A percentile compares a stretch with the other conserved stretches of the same genome.
These are phyloP conservation scores for Elanoides forficatus DNA, from an alignment of 2,113 vertebrate genomes.

Conservation along the genomic window DNA sequence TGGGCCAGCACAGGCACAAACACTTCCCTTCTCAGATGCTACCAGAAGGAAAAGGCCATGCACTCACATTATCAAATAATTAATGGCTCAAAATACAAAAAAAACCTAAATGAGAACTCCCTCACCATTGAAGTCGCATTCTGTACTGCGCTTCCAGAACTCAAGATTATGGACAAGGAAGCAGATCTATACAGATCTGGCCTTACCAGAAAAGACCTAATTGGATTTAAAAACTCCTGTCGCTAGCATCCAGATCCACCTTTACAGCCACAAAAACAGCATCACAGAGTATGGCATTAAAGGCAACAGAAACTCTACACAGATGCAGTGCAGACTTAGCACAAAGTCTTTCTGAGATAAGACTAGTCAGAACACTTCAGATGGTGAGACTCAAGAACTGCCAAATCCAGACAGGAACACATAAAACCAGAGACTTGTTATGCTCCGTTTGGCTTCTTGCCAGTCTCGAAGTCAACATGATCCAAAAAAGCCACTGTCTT, in stretches of 20 bases:
- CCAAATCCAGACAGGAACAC: background rate
- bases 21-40: background rate
- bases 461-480: background rate
- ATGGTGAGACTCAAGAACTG: background rate
- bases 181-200: background rate
- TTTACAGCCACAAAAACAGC: background rate
- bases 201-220: background rate
- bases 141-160: background rate
- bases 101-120: background rate
- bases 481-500: background rate
- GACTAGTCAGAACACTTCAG: background rate
- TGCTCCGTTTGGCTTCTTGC: background rate
- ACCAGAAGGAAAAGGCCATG: background rate
- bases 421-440: background rate
- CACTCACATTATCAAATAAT: background rate
- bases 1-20: background rate
- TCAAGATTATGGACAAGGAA: background rate
- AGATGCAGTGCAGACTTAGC: background rate
- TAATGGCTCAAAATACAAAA: background rate
- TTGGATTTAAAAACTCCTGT: background rate
- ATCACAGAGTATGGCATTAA: background rate
- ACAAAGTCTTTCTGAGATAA: background rate
- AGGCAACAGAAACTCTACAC: background rate
- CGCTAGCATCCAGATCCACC: background rate
- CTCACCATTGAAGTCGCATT: background rate